A percentile compares a stretch with the other conserved stretches of the same genome.
Conservation (phyloP, 1,140 invertebrate genomes). For the Temnothorax longispinosus region DNA sequence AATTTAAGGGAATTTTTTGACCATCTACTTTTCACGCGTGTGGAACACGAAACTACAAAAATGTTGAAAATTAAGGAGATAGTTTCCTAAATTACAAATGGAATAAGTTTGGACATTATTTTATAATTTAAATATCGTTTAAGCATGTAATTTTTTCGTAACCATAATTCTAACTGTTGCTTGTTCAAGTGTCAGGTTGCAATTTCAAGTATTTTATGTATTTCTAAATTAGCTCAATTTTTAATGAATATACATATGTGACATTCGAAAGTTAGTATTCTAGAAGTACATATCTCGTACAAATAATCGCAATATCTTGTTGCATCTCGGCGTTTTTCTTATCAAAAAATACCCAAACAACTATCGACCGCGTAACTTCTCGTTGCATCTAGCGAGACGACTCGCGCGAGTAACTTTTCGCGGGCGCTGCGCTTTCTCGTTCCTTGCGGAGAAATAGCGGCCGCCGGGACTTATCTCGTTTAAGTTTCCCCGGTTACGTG, state of each 20-base stretch:
- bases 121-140: background rate
- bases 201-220: background rate
- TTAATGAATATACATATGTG: background rate
- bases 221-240: background rate
- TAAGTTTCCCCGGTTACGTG: constrained; percentile 57
- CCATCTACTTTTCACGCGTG: background rate
- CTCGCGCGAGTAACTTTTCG: constrained; percentile 36
- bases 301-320: constrained; percentile 1
- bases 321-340: background rate
- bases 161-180: background rate
- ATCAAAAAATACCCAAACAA: constrained; percentile 32
- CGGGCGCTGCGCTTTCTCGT: constrained; percentile 26
- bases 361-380: constrained; percentile 14
- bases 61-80: background rate
- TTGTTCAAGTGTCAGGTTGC: background rate
- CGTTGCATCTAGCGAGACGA: background rate
- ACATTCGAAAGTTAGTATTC: background rate
- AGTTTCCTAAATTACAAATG: background rate
- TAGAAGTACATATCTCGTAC: background rate
- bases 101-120: background rate
- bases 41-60: background rate
- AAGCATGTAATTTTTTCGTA: background rate
- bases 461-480: constrained; percentile 50
- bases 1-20: background rate
- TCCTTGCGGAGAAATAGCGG: constrained; percentile 38